Percentiles rank a stretch among this genome's conserved stretches.
phyloP scores from a whole-genome alignment of 2,888 invertebrate species.

The Drosophila mulleri region DNA sequence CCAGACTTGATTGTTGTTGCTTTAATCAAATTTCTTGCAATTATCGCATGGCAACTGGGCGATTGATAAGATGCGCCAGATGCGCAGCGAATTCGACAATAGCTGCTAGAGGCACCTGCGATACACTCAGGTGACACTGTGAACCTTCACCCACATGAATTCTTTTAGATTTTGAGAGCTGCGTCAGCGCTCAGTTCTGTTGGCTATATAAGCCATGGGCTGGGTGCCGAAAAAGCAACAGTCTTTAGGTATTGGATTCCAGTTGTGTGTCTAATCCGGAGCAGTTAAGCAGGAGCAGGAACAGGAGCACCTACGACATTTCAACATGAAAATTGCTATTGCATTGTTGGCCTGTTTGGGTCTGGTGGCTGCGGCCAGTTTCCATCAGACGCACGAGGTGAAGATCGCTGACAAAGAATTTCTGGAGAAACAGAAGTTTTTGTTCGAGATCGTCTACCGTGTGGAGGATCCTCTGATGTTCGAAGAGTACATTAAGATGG shows the following conservation, averaged over 20 bases:
- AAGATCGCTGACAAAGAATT: constrained; percentile 71
- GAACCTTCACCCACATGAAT: constrained; percentile 15
- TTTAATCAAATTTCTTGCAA: constrained; percentile 5
- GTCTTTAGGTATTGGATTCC: constrained; percentile 76
- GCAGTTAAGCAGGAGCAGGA: constrained; percentile 48
- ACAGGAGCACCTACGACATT: constrained; percentile 24
- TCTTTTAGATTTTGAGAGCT: constrained; percentile 4
- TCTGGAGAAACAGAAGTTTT: constrained; percentile 75
- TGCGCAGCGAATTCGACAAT: constrained; percentile 16
- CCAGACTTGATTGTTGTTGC: constrained; percentile 15
- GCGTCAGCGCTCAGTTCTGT: background rate
- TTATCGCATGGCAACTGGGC: constrained; percentile 37
- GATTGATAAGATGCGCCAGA: constrained; percentile 43
- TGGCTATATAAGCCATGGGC: constrained; percentile 47
- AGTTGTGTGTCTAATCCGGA: constrained; percentile 61
- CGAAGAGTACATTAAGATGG: constrained; percentile 78
- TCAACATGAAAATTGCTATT: constrained; percentile 77
- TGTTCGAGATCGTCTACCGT: constrained; percentile 70
- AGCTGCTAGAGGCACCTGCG: constrained; percentile 54
- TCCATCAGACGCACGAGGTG: constrained; percentile 59
- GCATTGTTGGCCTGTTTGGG: constrained; percentile 78
- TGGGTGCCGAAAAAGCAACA: constrained; percentile 46
- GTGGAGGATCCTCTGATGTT: constrained; percentile 66
- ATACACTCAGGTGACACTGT: constrained; percentile 44
- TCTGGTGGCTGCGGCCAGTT: constrained; percentile 66